Evolutionary conservation across 1,140 invertebrate genomes (phyloP), one percentile per base, ranked within the genome.

Genomic region (honey bee (Apis mellifera)): DNA sequence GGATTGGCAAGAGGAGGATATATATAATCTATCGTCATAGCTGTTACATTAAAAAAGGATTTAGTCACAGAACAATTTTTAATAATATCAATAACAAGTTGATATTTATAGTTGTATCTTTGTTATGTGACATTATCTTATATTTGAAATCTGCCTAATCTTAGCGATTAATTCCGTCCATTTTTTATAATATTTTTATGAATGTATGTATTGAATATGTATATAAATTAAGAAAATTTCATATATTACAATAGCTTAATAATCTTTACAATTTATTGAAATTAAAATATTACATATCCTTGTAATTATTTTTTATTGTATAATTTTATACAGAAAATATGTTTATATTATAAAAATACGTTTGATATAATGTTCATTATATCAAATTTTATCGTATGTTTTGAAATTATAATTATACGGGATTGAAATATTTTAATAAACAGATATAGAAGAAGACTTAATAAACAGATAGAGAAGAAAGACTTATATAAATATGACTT

Each of bases 1-100:
- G 93, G 94, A 8, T 92, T 89, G 12, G 89, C 90, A 32, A 90
- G 92, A 23, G 88, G 89, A 55, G 90, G 92, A 62, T 93, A 93
- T 54, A 89, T 92, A 75, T 93, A 89, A 84, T 71, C 23, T 17
- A 81, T 19, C 3, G 3, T 42, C 23, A n/a, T 12, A 21, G 12
- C 23, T 32, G 60, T 64, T 65, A 62, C 19, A 5, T 23, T 17
- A 4, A 69, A 26, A 32, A 9, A 65, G 50, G 15, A 71, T 42
- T 17, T 50, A 15, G 17, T 52, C 54, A 59, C 8, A 26, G 42
- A 65, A 42, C 3, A 11, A 66, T 55, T 81, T 42, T 26, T 42
- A 17, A 9, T n/a, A 59, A 59, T 1, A 1, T 65, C 23, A 55
- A 64, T 23, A 15, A 60, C 17, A 12, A 65, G 52, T 26, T 17